These are phyloP conservation scores for Sceloporus tristichus DNA, from an alignment of 2,113 vertebrate genomes.

Conservation along the genomic window DNA sequence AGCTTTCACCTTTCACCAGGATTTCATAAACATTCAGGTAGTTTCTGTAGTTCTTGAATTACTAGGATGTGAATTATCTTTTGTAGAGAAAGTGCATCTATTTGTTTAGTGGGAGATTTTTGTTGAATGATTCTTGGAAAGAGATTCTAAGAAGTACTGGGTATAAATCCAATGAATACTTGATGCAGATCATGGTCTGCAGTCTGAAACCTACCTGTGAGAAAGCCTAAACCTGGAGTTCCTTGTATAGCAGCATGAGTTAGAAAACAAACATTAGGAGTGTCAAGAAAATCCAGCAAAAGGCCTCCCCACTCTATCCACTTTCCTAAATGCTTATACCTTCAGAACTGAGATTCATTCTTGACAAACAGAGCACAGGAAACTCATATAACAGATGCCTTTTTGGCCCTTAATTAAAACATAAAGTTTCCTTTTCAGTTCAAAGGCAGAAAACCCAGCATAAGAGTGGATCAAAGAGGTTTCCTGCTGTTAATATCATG, in stretches of 20 bases:
- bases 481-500: conserved; percentile 2
- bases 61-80: rapidly evolving
- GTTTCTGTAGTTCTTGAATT: rapidly evolving
- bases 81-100: not conserved
- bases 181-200: not conserved
- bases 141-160: not conserved
- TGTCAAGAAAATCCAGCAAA: conserved; percentile 5
- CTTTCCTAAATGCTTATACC: not conserved
- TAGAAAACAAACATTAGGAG: not conserved
- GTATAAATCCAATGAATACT: conserved; percentile 7
- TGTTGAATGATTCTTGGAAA: not conserved
- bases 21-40: rapidly evolving
- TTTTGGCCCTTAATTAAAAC: not conserved
- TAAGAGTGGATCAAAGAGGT: rapidly evolving
- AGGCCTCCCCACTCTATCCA: not conserved
- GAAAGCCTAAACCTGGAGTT: not conserved
- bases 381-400: not conserved
- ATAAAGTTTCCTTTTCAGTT: conserved; percentile 5
- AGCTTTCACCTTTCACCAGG: not conserved
- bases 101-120: not conserved
- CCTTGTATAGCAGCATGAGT: not conserved
- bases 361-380: not conserved
- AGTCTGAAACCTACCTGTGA: conserved; percentile 1
- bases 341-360: not conserved
- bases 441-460: conserved; percentile 5